These are phyloP conservation scores for Chorisops tibialis DNA, from an alignment of 2,888 invertebrate species.

Conservation along the genomic window DNA sequence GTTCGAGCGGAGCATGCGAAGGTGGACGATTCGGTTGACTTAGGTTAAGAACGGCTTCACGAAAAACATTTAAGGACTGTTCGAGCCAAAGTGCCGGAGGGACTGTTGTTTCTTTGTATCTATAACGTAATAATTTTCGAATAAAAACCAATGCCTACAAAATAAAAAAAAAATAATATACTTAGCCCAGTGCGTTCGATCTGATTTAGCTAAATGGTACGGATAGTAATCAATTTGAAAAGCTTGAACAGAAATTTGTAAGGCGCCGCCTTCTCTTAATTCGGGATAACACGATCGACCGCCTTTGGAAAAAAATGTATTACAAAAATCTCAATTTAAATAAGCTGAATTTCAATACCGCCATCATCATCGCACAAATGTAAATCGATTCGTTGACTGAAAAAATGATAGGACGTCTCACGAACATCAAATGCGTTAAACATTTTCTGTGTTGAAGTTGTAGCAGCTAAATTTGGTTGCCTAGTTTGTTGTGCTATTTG, in stretches of 20 bases:
- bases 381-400: constrained; percentile 88
- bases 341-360: constrained; percentile 55
- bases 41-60: constrained; percentile 70
- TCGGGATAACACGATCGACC: constrained; percentile 82
- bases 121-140: constrained; percentile 37
- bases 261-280: constrained; percentile 83
- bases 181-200: constrained; percentile 85
- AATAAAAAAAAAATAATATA: constrained; percentile 37
- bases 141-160: not conserved
- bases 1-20: constrained; percentile 49
- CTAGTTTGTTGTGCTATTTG: constrained; percentile 61
- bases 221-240: constrained; percentile 94
- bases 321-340: constrained; percentile 18
- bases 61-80: constrained; percentile 77
- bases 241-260: constrained; percentile 85
- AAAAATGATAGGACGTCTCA: constrained; percentile 96
- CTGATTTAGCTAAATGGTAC: constrained; percentile 87
- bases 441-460: constrained; percentile 56
- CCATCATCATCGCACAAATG: constrained; percentile 96
- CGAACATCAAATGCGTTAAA: constrained; percentile 89
- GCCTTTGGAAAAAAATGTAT: constrained; percentile 57
- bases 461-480: constrained; percentile 44
- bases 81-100: constrained; percentile 85
- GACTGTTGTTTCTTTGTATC: constrained; percentile 72
- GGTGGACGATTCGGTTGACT: constrained; percentile 61